Evolutionary conservation across 2,113 vertebrate species (phyloP).

Genomic region (Elephas maximus): DNA sequence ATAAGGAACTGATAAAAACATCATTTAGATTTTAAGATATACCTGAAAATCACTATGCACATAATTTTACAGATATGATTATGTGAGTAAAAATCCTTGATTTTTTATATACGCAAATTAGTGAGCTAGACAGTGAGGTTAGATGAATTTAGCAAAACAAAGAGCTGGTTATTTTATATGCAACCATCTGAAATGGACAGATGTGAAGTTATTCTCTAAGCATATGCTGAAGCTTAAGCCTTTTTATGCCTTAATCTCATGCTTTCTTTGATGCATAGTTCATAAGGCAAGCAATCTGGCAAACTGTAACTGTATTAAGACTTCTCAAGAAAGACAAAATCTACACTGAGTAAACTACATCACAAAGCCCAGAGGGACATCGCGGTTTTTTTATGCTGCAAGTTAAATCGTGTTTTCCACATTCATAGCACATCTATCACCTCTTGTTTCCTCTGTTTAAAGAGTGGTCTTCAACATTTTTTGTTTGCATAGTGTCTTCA

Average conservation of each 20-base stretch:
- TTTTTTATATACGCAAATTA: slow-evolving; percentile 20
- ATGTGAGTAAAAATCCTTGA: not conserved
- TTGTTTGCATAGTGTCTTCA: not conserved
- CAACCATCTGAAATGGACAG: slow-evolving; percentile 51
- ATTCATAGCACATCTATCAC: not conserved
- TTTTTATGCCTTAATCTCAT: slow-evolving; percentile 70
- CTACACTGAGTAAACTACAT: not conserved
- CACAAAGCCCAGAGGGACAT: not conserved
- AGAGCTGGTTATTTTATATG: slow-evolving; percentile 53
- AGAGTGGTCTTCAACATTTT: not conserved
- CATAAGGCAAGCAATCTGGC: slow-evolving; percentile 68
- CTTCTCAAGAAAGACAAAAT: slow-evolving; percentile 54
- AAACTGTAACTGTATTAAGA: slow-evolving; percentile 37
- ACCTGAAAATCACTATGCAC: not conserved
- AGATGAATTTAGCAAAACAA: slow-evolving; percentile 29
- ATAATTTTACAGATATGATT: not conserved
- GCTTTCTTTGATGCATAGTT: slow-evolving; percentile 67
- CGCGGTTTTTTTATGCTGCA: not conserved
- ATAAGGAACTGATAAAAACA: not conserved
- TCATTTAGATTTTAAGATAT: not conserved
- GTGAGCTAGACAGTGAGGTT: not conserved
- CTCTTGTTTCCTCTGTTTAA: not conserved
- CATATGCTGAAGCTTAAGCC: slow-evolving; percentile 52
- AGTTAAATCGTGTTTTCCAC: not conserved
- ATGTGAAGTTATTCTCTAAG: slow-evolving; percentile 74